A percentile compares a stretch with the other conserved stretches of the same genome.
These are phyloP conservation scores for Atta texana DNA, from an alignment of 1,140 invertebrate genomes.

Conservation along the genomic window DNA sequence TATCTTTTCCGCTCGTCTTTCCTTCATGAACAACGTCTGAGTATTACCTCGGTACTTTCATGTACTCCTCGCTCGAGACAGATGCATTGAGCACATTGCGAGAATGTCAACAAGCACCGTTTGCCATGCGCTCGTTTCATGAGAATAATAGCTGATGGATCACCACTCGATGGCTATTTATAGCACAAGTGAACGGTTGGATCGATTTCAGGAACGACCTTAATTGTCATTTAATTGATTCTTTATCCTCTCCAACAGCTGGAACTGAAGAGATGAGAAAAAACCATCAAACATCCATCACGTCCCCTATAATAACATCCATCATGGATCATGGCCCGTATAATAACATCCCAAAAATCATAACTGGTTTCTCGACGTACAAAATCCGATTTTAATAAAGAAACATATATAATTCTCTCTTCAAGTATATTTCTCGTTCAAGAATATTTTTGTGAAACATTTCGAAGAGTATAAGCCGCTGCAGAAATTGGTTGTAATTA, in stretches of 20 bases:
- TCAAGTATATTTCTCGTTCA: background rate
- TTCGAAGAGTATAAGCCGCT: background rate
- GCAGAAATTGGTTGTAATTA: conserved; percentile 29
- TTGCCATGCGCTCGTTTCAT: background rate
- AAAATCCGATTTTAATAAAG: no score
- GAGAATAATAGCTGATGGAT: background rate
- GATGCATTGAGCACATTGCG: background rate
- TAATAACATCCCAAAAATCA: background rate
- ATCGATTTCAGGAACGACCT: conserved; percentile 10
- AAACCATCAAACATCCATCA: background rate
- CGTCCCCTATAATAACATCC: background rate
- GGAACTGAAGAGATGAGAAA: background rate
- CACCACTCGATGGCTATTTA: conserved; percentile 6
- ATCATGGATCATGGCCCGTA: no score
- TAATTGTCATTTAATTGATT: conserved; percentile 23
- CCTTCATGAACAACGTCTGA: conserved; percentile 2
- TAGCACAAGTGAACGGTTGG: background rate
- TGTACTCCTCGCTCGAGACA: background rate
- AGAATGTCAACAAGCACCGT: background rate
- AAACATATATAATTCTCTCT: background rate
- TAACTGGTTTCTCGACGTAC: background rate
- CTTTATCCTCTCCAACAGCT: background rate
- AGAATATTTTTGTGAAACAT: background rate
- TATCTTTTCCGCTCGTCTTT: conserved; percentile 31
- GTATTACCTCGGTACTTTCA: background rate